Conservation (phyloP, 2,113 vertebrate species). For the Cryptomyrus ogoouensis region DNA sequence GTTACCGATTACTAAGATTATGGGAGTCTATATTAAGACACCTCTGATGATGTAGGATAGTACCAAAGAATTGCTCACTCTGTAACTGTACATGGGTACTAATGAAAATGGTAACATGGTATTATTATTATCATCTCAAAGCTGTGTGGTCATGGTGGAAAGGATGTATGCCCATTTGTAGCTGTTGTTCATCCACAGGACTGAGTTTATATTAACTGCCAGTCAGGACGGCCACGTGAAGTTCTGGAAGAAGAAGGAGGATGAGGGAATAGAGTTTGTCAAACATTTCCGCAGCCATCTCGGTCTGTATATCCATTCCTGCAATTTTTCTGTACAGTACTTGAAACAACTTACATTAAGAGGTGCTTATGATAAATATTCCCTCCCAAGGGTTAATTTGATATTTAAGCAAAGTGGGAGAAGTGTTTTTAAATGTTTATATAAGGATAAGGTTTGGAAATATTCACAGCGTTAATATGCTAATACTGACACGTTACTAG, state of each 20-base stretch:
- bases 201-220: constrained; percentile 92
- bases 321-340: background rate
- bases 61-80: background rate
- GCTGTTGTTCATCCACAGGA: constrained; percentile 57
- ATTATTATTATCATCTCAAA: background rate
- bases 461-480: background rate
- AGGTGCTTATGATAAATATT: background rate
- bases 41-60: background rate
- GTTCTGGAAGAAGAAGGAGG: constrained; percentile 95
- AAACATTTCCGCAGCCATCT: constrained; percentile 96
- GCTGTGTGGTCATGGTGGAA: background rate
- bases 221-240: constrained; percentile 98
- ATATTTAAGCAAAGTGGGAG: background rate
- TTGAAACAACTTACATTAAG: background rate
- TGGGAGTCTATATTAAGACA: background rate
- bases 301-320: constrained; percentile 52
- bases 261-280: constrained; percentile 94
- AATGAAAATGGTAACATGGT: background rate
- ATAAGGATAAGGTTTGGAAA: background rate
- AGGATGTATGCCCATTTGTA: background rate
- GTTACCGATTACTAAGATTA: background rate
- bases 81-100: background rate
- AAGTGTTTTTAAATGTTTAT: background rate
- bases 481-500: background rate
- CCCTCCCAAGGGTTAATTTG: background rate